Conservation (phyloP, 2,888 invertebrate genomes). For the Gryllus longicercus region DNA sequence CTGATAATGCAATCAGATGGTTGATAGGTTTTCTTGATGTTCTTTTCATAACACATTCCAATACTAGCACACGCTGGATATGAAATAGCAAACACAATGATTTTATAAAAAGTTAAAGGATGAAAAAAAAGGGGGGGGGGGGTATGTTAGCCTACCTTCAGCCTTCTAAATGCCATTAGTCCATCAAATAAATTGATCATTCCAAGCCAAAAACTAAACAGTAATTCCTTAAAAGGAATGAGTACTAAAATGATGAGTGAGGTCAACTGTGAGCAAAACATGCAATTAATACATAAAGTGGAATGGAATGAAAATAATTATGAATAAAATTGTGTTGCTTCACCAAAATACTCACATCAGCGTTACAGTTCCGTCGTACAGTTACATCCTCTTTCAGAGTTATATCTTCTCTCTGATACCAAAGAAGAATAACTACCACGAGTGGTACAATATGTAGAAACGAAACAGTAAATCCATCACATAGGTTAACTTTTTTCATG, state of each 20-base stretch:
- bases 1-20: not conserved
- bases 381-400: not conserved
- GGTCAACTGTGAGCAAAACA: not conserved
- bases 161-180: not conserved
- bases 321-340: too few relatives aligned
- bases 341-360: not conserved
- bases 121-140: too few relatives aligned
- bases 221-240: not conserved
- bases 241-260: not conserved
- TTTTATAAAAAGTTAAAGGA: not conserved
- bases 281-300: not conserved
- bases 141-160: constrained; percentile 10
- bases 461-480: not conserved
- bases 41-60: not conserved
- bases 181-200: not conserved
- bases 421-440: not conserved
- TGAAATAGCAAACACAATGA: not conserved
- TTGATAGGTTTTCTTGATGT: not conserved
- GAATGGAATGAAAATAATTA: not conserved
- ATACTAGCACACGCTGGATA: not conserved
- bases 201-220: constrained; percentile 23
- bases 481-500: not conserved
- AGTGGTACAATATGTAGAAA: not conserved
- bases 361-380: not conserved
- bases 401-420: not conserved